Base-by-base conservation (phyloP, 2,888 invertebrate genomes). In the Drosophila dives region DNA sequence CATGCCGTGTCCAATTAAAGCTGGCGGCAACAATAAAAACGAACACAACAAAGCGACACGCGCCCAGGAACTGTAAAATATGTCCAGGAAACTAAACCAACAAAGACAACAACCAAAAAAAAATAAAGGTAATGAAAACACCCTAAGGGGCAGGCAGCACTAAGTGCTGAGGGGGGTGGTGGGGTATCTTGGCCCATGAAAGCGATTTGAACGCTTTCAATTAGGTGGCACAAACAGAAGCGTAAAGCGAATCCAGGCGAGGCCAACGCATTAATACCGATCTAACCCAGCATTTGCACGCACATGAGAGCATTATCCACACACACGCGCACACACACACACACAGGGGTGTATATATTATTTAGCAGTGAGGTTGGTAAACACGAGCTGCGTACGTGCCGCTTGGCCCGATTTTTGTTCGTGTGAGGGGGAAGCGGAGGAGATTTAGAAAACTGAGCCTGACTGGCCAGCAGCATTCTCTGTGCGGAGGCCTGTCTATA, bases 161-260 rank as follows among this genome's bases (percentile, higher is more conserved):
- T 36, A 50, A 29, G 49, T 61, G 50, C 23, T 8, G 7, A 12
- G 45, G 45, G 15, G 6, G 7, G 20, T 45, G 15, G 15, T 7
- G 45, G 15, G 8, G 59, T 49, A 33, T 26, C 45, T 74, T 60
- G 50, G 45, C 23, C 64, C 55, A 62, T 51, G 61, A 65, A 59
- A 70, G 83, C 81, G 83, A 71, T 82, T 82, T 72, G 61, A 85
- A 73, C 73, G 71, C 66, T 66, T 83, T 83, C 71, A 86, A 86
- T 80, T 72, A 77, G 70, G 75, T 80, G 83, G 83, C 86, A 80
- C 56, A 74, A 79, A 63, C 64, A 75, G 56, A 83, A 86, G 64
- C 51, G 62, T 32, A 64, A 51, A 64, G 54, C 56, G 66, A 66
- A 64, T 53, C 65, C 45, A 45, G 45, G 56, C 53, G 49, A 23